phyloP scores from a whole-genome alignment of 1,140 invertebrate genomes.

The Apis cerana region DNA sequence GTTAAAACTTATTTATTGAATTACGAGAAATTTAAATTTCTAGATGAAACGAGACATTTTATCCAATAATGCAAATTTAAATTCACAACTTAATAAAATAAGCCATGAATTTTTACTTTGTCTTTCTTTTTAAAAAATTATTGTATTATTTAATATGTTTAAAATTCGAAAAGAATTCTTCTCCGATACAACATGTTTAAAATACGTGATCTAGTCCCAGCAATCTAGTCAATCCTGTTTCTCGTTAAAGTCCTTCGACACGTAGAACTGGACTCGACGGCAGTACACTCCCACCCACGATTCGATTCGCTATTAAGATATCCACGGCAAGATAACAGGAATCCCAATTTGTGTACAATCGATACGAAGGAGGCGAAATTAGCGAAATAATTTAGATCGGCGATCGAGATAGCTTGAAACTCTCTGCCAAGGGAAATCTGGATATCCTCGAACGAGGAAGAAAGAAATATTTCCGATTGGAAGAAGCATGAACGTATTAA shows the following conservation, averaged over 20 bases:
- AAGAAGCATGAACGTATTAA: no score
- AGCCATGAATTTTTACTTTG: no score
- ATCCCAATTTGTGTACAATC: constrained; percentile 71
- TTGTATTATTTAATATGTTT: no score
- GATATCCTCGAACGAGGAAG: no score
- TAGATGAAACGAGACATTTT: no score
- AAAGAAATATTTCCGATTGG: no score
- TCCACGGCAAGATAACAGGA: constrained; percentile 56
- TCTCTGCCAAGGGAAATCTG: no score
- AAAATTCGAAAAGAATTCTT: background rate
- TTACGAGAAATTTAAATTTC: no score
- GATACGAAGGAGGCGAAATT: constrained; percentile 63
- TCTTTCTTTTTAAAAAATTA: no score
- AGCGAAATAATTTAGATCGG: constrained; percentile 72
- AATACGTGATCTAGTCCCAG: background rate
- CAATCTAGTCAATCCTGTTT: constrained; percentile 12
- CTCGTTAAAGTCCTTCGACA: background rate
- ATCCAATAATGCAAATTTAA: no score
- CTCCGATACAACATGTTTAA: background rate
- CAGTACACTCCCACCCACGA: background rate
- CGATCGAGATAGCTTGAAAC: constrained; percentile 55
- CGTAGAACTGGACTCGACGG: constrained; percentile 25
- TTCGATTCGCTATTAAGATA: constrained; percentile 72
- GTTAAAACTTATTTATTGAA: no score
- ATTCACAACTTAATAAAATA: no score